phyloP scores from a whole-genome alignment of 2,888 invertebrate species.

The Tenthredo distinguenda region DNA sequence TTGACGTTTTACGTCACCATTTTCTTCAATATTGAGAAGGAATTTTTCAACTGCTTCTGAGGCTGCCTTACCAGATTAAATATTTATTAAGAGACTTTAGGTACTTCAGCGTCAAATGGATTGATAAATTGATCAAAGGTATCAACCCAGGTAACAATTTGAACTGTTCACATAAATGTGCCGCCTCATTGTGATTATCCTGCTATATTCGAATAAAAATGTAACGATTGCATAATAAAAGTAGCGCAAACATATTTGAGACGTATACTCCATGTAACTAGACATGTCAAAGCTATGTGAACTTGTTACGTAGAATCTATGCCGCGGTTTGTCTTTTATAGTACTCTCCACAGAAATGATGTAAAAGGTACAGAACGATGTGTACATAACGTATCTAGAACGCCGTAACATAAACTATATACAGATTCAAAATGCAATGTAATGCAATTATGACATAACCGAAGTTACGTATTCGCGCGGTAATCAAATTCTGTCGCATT shows the following conservation, averaged over 20 bases:
- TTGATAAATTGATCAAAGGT: too few species aligned
- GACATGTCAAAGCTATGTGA: background rate
- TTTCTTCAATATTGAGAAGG: too few species aligned
- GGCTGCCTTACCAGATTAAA: too few species aligned
- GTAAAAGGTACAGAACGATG: background rate
- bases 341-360: background rate
- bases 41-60: too few species aligned
- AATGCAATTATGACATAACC: conserved; percentile 2
- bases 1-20: too few species aligned
- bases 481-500: conserved; percentile 17
- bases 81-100: too few species aligned
- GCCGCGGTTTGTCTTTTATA: background rate
- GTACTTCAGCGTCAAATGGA: too few species aligned
- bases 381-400: background rate
- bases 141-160: conserved; percentile 38
- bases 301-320: conserved; percentile 20
- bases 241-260: background rate
- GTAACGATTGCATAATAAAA: background rate
- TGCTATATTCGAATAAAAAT: background rate
- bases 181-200: background rate
- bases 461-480: background rate
- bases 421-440: background rate
- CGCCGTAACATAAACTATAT: background rate
- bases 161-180: conserved; percentile 13
- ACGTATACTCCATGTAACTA: background rate